These are phyloP conservation scores for Hylomyscus alleni DNA, from an alignment of 2,797 vertebrate species.

Conservation along the genomic window DNA sequence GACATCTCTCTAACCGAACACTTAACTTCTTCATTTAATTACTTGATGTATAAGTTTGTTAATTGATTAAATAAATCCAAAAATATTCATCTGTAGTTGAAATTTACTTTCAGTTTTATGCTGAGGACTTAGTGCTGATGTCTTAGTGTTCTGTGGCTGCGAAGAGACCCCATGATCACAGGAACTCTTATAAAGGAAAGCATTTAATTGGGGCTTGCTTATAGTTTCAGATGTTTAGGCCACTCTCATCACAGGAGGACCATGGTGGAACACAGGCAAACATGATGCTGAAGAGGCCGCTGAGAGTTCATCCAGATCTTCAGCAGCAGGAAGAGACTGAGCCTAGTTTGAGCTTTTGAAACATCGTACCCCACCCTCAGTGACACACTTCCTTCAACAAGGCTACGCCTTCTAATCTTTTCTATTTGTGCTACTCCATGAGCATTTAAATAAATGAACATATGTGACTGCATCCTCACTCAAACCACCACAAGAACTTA, in stretches of 20 bases:
- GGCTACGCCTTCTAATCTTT: background rate
- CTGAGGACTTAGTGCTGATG: background rate
- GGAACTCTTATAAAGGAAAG: background rate
- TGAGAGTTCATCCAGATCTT: background rate
- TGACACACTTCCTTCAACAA: background rate
- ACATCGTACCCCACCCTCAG: background rate
- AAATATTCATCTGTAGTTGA: background rate
- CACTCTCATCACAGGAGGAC: background rate
- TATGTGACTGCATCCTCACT: background rate
- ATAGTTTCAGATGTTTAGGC: background rate
- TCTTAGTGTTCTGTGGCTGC: background rate
- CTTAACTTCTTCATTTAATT: background rate
- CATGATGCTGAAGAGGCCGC: background rate
- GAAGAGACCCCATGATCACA: background rate
- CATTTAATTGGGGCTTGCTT: background rate
- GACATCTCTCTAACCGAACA: no score
- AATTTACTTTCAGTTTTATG: slow-evolving; percentile 55
- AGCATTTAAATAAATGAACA: background rate
- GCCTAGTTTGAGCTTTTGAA: background rate
- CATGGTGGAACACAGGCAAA: background rate
- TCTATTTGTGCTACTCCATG: background rate
- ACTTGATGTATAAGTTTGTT: slow-evolving; percentile 1
- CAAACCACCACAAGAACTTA: background rate
- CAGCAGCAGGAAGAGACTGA: no score
- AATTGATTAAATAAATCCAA: background rate